Conservation (phyloP, 2,888 invertebrate species). For the Cheilosia pagana region DNA sequence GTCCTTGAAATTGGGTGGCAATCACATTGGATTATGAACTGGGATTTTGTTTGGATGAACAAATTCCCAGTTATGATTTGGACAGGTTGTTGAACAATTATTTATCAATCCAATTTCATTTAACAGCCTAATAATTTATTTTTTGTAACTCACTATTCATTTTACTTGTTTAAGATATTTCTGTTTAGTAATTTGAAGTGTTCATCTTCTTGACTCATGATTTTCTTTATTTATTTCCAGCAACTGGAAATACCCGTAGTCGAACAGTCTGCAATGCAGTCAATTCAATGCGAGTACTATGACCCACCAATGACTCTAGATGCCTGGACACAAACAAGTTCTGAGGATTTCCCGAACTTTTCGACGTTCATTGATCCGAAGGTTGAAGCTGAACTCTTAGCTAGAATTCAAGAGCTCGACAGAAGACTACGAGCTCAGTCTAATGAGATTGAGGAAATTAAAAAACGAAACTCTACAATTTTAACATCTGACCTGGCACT, state of each 20-base stretch:
- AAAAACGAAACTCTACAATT: neutral
- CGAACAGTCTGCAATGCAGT: neutral
- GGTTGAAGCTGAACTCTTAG: slow-evolving; percentile 1
- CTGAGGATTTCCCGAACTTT: slow-evolving; percentile 36
- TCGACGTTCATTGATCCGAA: neutral
- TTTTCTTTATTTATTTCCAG: slow-evolving; percentile 1
- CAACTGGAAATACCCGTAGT: neutral
- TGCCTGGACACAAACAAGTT: slow-evolving; percentile 42
- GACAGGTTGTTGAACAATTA: too few species aligned
- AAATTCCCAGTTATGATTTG: neutral
- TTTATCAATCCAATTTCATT: too few species aligned
- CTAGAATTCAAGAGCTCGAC: slow-evolving; percentile 15
- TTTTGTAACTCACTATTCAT: too few species aligned
- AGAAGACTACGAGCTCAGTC: slow-evolving; percentile 9
- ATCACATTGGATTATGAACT: slow-evolving; percentile 1
- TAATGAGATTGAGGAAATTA: neutral
- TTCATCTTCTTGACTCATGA: neutral
- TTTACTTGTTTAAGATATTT: too few species aligned
- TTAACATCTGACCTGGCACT: neutral
- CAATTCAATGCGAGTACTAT: slow-evolving; percentile 7
- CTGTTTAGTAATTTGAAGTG: too few species aligned
- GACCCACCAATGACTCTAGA: slow-evolving; percentile 49
- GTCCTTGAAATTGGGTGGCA: slow-evolving; percentile 1
- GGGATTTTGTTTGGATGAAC: neutral
- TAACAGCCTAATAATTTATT: too few species aligned